Percentiles rank a stretch among this genome's conserved stretches.
These are phyloP conservation scores for Leptatherina wallacei DNA, from an alignment of 2,797 vertebrate genomes.

Conservation along the genomic window DNA sequence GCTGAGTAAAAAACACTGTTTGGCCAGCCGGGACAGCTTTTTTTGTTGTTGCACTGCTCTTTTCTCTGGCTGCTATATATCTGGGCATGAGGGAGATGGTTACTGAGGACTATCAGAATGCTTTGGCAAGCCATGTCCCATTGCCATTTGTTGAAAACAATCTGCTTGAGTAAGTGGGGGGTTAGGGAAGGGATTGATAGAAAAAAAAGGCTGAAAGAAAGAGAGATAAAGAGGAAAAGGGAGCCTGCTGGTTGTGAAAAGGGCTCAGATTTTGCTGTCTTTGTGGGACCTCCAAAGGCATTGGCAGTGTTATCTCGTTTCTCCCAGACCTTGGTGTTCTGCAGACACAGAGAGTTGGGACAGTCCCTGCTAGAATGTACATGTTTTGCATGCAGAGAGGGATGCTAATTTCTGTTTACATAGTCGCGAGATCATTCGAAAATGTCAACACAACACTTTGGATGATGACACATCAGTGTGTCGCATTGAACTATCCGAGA, in stretches of 20 bases:
- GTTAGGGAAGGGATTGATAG: slow-evolving; percentile 41
- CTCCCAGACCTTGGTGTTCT: slow-evolving; percentile 55
- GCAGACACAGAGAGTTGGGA: slow-evolving; percentile 56
- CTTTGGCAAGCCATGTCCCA: slow-evolving; percentile 46
- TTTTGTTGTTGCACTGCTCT: slow-evolving; percentile 39
- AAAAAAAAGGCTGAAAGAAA: slow-evolving; percentile 24
- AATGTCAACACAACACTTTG: slow-evolving; percentile 19
- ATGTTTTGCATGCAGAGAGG: slow-evolving; percentile 31
- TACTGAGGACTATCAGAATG: slow-evolving; percentile 53
- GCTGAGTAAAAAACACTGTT: slow-evolving; percentile 44
- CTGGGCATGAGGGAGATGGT: slow-evolving; percentile 45
- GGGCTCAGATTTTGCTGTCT: slow-evolving; percentile 46
- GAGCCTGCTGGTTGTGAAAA: slow-evolving; percentile 35
- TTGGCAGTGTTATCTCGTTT: slow-evolving; percentile 61
- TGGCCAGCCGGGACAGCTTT: slow-evolving; percentile 42
- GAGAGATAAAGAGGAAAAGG: slow-evolving; percentile 22
- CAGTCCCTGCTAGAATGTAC: slow-evolving; percentile 39
- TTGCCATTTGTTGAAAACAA: slow-evolving; percentile 60
- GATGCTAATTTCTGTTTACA: slow-evolving; percentile 46
- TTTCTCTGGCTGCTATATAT: slow-evolving; percentile 44
- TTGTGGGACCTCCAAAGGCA: slow-evolving; percentile 66
- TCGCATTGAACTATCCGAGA: slow-evolving; percentile 1
- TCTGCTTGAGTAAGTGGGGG: slow-evolving; percentile 57
- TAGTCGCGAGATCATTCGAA: slow-evolving; percentile 21
- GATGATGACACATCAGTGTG: background rate